A percentile compares a stretch with the other conserved stretches of the same genome.
Conservation (phyloP, 2,113 vertebrate genomes). For the Dryoscopus gambensis region DNA sequence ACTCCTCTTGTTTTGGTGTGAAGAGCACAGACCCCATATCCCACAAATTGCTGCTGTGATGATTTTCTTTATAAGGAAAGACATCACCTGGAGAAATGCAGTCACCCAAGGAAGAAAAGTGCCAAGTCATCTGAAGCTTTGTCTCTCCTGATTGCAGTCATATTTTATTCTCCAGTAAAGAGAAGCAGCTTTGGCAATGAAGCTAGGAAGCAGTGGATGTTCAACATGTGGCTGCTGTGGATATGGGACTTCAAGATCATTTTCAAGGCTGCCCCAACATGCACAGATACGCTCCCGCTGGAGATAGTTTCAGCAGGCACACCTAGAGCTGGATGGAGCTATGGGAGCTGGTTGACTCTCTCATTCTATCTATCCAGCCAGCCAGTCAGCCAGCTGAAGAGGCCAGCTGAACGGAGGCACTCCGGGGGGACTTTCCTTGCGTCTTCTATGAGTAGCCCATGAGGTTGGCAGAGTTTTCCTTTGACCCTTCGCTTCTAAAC, state of each 20-base stretch:
- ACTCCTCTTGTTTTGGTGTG: neutral
- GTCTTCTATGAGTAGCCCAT: neutral
- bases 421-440: rapidly evolving
- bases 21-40: neutral
- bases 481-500: neutral
- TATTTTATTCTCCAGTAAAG: neutral
- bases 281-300: neutral
- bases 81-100: neutral
- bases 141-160: slow-evolving; percentile 33
- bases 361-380: neutral
- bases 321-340: neutral
- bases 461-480: neutral
- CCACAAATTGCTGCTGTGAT: slow-evolving; percentile 5
- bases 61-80: neutral
- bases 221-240: neutral
- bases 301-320: neutral
- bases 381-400: neutral
- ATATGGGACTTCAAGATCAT: neutral
- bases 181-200: neutral
- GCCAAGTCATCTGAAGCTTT: slow-evolving; percentile 4
- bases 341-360: neutral
- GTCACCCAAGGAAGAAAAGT: neutral
- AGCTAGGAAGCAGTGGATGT: neutral
- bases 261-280: neutral
- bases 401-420: neutral